These are phyloP conservation scores for Pogonus chalceus DNA, from an alignment of 1,140 invertebrate species.

Conservation along the genomic window DNA sequence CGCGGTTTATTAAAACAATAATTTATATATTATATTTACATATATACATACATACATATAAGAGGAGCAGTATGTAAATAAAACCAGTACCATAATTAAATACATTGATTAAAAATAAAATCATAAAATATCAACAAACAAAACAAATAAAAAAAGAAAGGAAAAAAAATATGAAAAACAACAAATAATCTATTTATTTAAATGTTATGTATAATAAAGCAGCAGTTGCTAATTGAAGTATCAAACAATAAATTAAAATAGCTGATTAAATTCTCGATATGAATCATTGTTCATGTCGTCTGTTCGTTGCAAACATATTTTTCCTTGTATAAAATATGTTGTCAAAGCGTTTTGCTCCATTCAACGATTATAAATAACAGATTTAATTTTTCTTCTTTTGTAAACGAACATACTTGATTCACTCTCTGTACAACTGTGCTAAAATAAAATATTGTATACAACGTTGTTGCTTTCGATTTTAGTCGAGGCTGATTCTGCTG, in stretches of 20 bases:
- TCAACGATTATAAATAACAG: neutral
- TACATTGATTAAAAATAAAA: too few relatives aligned
- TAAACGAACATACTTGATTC: neutral
- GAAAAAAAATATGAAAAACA: too few relatives aligned
- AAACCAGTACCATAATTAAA: too few relatives aligned
- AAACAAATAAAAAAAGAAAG: too few relatives aligned
- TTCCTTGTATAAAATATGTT: constrained; percentile 5
- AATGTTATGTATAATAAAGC: too few relatives aligned
- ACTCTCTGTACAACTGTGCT: neutral
- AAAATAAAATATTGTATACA: constrained; percentile 4
- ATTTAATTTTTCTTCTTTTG: constrained; percentile 6
- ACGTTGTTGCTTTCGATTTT: neutral
- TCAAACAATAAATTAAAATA: neutral
- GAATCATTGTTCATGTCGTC: constrained; percentile 1
- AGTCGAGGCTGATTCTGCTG: neutral
- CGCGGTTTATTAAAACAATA: too few relatives aligned
- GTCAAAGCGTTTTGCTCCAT: neutral
- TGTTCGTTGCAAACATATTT: neutral
- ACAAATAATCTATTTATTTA: too few relatives aligned
- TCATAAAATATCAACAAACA: too few relatives aligned
- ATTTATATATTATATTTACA: too few relatives aligned
- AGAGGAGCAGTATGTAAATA: too few relatives aligned
- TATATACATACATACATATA: too few relatives aligned
- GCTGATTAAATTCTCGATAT: neutral
- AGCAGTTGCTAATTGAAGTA: constrained; percentile 7